Evolutionary conservation across 2,888 invertebrate species (phyloP), one percentile per base, ranked within the genome.

Genomic region (Corbicula japonica): DNA sequence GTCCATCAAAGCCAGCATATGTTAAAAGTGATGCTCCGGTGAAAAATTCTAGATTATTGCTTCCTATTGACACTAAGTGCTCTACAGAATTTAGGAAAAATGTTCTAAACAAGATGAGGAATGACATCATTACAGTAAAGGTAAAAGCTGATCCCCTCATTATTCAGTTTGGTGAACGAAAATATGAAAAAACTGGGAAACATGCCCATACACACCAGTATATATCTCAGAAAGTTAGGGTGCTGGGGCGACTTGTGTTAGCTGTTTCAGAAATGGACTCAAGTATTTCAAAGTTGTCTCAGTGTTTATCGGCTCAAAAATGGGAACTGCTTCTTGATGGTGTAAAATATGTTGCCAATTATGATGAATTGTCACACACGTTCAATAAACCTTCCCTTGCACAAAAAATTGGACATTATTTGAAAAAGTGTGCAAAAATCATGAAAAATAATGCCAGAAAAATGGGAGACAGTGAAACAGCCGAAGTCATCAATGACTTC

Each of bases 141-240:
- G 18, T 58, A 8, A 5, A 34, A 28, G 44, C 21, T 2, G 69
- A 69, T 58, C 18, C n/a, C n/a, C 38, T 56, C 10, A 58, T 69
- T 26, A 23, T 69, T 15, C 15, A 18, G 26, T 52, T 56, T 52
- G 69, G 56, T 1, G 38, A 34, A 8, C 15, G 69, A n/a, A 34
- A 52, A 26, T 69, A 56, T 56, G 69, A 69, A 21, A 58, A 58
- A 41, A 56, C 32, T 69, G 69, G 69, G 18, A 32, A 54, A 8
- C 18, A 38, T 56, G 30, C 10, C n/a, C 69, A 69, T 41, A n/a
- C 34, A 23, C 69, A 69, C 41, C 58, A 56, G 58, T 69, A 69
- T 41, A 69, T 69, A 15, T 52, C 58, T n/a, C 69, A 52, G 32
- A 66, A 48, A 34, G 4, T 66, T 15, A 52, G 66, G 26, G 52